phyloP scores from a whole-genome alignment of 2,888 invertebrate genomes.

The Azorinus chamasolen region DNA sequence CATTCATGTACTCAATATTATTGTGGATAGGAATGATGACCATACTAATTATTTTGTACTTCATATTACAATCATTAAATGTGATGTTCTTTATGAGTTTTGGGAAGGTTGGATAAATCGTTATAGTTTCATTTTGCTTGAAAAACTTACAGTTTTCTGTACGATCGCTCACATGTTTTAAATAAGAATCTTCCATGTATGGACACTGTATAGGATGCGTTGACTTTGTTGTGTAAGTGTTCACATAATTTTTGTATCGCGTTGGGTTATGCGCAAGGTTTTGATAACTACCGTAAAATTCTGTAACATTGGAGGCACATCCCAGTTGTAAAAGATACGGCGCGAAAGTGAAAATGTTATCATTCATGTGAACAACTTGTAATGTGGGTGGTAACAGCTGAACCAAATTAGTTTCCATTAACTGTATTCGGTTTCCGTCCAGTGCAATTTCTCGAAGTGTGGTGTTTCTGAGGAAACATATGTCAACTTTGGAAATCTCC shows the following conservation, averaged over 20 bases:
- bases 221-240: not conserved
- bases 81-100: not conserved
- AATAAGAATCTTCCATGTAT: constrained; percentile 14
- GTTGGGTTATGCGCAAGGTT: constrained; percentile 1
- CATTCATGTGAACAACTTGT: constrained; percentile 18
- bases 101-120: not conserved
- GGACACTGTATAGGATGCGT: constrained; percentile 15
- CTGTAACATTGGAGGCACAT: constrained; percentile 11
- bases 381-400: constrained; percentile 25
- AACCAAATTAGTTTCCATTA: constrained; percentile 26
- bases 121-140: not conserved
- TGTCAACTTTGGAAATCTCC: constrained; percentile 12
- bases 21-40: constrained; percentile 1
- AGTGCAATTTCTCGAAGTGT: constrained; percentile 32
- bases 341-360: constrained; percentile 41
- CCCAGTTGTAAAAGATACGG: constrained; percentile 38
- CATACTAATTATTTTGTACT: constrained; percentile 3
- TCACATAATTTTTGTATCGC: not conserved
- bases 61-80: constrained; percentile 17
- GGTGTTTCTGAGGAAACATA: constrained; percentile 49
- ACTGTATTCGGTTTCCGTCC: constrained; percentile 28
- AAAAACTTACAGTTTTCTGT: constrained; percentile 11
- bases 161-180: constrained; percentile 14
- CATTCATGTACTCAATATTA: constrained; percentile 14
- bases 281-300: constrained; percentile 7